phyloP scores from a whole-genome alignment of 2,113 vertebrate genomes.

The Menura novaehollandiae region DNA sequence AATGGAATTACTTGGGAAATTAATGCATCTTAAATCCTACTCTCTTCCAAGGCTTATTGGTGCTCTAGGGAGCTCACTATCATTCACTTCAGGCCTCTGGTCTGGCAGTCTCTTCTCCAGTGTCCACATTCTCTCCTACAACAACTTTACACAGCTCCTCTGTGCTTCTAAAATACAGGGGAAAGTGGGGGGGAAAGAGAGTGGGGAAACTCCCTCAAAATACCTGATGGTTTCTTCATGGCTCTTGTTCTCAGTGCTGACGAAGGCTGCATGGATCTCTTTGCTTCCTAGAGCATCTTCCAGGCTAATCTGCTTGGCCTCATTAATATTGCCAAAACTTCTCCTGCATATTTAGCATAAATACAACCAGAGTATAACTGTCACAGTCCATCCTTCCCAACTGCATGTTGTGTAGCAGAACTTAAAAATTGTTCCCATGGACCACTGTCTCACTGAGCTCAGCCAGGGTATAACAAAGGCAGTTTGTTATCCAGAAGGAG shows the following conservation, averaged over 20 bases:
- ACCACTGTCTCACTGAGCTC: neutral
- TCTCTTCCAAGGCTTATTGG: neutral
- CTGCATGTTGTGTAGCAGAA: neutral
- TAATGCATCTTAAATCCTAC: neutral
- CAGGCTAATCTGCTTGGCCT: constrained; percentile 78
- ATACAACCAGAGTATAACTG: neutral
- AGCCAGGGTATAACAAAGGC: neutral
- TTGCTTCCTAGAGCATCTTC: constrained; percentile 79
- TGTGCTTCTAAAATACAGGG: neutral
- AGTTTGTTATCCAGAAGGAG: neutral
- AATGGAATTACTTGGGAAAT: neutral
- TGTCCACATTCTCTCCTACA: neutral
- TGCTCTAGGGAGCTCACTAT: neutral
- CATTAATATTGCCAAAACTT: constrained; percentile 72
- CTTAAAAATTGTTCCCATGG: neutral
- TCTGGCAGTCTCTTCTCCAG: neutral
- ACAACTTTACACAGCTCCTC: neutral
- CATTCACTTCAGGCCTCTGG: neutral
- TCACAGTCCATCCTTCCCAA: neutral
- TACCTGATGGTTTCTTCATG: constrained; percentile 87
- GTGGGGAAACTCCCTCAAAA: neutral
- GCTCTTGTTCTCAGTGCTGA: constrained; percentile 87
- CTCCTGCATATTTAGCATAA: constrained; percentile 74
- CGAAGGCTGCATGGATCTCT: constrained; percentile 83
- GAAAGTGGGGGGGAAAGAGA: neutral